Evolutionary conservation across 2,888 invertebrate genomes (phyloP), one percentile per base, ranked within the genome.

Genomic region (Cecidostiba fungosa): DNA sequence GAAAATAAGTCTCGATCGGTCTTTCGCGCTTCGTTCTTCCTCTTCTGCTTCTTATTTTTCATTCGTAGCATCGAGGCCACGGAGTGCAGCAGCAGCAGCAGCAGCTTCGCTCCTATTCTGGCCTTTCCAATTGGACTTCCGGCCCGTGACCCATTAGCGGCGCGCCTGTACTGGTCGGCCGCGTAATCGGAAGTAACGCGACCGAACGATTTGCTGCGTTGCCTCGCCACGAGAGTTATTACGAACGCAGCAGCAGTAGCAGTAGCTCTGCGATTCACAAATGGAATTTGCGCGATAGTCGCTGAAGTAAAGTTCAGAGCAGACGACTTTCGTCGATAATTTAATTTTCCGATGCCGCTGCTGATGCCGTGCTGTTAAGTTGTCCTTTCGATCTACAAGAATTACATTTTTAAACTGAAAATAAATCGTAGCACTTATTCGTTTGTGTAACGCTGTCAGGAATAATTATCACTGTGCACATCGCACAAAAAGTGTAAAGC

Each of bases 171-270:
- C 62, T 82, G 36, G 73, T 73, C 50, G 66, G 23, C 12, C 47
- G 32, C 29, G 84, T 84, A 84, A 84, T 84, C 79, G 79, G 79
- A 84, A 84, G 66, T 74, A 78, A 79, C 73, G 69, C 66, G 43
- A 29, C 59, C 29, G 76, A 82, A 70, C 70, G 70, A 77, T 83
- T 82, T 43, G 32, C 73, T 36, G 23, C 19, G 19, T 19, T 23
- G 29, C 76, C 23, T 47, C 66, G 66, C 14, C 29, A 29, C 29
- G 66, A 66, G 66, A 66, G 66, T 66, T 66, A 66, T 66, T 66
- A 66, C 14, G 66, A 66, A 29, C 66, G 32, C 72, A 23, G n/a
- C 77, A 59, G 32, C 39, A 14, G 32, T 16, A 16, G 6, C 23
- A 14, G 23, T 50, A 26, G 69, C 6, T 50, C 39, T 8, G 72